These are phyloP conservation scores for Sitobion miscanthi DNA, from an alignment of 1,140 invertebrate genomes.

Conservation along the genomic window DNA sequence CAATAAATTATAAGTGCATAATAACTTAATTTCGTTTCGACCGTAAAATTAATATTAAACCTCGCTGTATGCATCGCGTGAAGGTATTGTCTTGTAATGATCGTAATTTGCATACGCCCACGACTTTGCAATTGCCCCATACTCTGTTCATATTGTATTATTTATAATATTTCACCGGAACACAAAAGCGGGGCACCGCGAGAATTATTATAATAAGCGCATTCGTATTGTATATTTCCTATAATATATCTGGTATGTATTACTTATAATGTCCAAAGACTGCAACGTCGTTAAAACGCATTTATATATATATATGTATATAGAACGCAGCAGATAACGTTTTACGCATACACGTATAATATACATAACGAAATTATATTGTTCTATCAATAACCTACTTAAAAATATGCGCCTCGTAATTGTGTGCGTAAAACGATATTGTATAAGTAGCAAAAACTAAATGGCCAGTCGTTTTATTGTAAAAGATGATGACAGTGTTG, in stretches of 20 bases:
- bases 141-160: not conserved
- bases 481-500: too few relatives aligned
- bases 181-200: not conserved
- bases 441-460: not conserved
- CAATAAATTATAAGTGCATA: not conserved
- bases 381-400: not conserved
- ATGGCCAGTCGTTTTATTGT: not conserved
- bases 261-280: not conserved
- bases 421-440: not conserved
- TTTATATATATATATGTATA: not conserved
- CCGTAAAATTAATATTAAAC: not conserved
- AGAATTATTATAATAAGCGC: not conserved
- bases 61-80: not conserved
- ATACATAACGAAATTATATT: not conserved
- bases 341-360: not conserved
- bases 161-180: not conserved
- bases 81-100: slow-evolving; percentile 7
- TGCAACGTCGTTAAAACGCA: not conserved
- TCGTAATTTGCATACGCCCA: slow-evolving; percentile 10
- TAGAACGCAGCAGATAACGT: too few relatives aligned
- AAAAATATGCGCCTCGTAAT: not conserved
- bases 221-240: not conserved
- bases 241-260: not conserved
- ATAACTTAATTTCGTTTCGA: not conserved
- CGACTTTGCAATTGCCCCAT: not conserved